These are phyloP conservation scores for Chymomyza procnemis DNA, from an alignment of 2,888 invertebrate genomes.

Conservation along the genomic window DNA sequence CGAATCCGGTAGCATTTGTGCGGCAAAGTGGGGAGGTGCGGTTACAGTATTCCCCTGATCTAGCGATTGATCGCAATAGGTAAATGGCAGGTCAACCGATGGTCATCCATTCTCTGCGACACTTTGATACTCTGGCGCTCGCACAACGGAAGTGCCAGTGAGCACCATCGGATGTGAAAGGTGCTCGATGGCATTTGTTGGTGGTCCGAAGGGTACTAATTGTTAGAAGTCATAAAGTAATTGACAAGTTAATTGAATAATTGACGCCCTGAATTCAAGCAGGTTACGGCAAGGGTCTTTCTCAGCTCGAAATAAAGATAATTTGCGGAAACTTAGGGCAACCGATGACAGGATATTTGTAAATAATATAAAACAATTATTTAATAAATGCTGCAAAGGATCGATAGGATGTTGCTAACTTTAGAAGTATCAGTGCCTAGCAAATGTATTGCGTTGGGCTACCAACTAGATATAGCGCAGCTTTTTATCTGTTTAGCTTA, in stretches of 20 bases:
- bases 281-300: background rate
- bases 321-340: too few species aligned
- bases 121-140: background rate
- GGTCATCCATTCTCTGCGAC: background rate
- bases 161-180: background rate
- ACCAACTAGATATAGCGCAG: too few species aligned
- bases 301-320: too few species aligned
- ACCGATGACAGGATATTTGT: too few species aligned
- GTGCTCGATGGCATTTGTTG: background rate
- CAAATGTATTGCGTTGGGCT: too few species aligned
- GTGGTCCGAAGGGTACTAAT: background rate
- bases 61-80: background rate
- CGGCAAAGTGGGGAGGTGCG: background rate
- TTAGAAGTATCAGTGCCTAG: too few species aligned
- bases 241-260: background rate
- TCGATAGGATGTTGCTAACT: too few species aligned
- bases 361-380: too few species aligned
- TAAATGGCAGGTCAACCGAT: too few species aligned
- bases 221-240: too few species aligned
- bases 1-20: background rate
- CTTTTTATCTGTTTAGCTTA: too few species aligned
- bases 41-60: background rate
- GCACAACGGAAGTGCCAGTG: background rate
- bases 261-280: background rate
- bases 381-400: too few species aligned